A percentile compares a stretch with the other conserved stretches of the same genome.
phyloP scores from a whole-genome alignment of 2,113 vertebrate species.

The Dunckerocampus dactyliophorus region DNA sequence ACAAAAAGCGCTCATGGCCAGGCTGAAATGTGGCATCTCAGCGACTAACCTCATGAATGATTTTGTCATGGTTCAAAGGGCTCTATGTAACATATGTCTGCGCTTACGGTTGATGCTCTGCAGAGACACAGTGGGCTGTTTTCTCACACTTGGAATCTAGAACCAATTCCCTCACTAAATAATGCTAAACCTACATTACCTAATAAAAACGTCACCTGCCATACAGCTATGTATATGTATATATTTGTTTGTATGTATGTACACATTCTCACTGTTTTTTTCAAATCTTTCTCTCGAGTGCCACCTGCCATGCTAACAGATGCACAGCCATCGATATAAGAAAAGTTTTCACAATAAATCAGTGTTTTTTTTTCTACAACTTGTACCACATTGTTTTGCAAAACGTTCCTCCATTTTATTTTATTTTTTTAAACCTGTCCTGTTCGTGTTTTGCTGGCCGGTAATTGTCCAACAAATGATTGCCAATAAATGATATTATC shows the following conservation, averaged over 20 bases:
- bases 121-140: not conserved
- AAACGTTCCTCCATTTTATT: constrained; percentile 33
- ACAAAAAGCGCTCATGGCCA: not conserved
- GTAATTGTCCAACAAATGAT: too few species aligned
- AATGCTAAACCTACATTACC: constrained; percentile 6
- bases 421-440: not conserved
- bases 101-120: not conserved
- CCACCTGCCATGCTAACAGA: constrained; percentile 29
- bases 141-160: constrained; percentile 1
- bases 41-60: not conserved
- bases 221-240: constrained; percentile 23
- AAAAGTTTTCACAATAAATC: too few species aligned
- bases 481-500: not conserved
- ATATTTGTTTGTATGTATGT: too few species aligned
- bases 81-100: not conserved
- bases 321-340: not conserved
- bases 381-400: too few species aligned
- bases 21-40: not conserved
- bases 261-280: too few species aligned
- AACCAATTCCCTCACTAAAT: constrained; percentile 13
- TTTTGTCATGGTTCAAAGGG: constrained; percentile 11
- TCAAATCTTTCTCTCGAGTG: constrained; percentile 29
- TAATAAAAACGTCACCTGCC: constrained; percentile 33
- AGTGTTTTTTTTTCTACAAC: not conserved
- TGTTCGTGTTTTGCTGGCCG: too few species aligned